Evolutionary conservation across 2,797 vertebrate genomes (phyloP).

Genomic region (Notamacropus eugenii): DNA sequence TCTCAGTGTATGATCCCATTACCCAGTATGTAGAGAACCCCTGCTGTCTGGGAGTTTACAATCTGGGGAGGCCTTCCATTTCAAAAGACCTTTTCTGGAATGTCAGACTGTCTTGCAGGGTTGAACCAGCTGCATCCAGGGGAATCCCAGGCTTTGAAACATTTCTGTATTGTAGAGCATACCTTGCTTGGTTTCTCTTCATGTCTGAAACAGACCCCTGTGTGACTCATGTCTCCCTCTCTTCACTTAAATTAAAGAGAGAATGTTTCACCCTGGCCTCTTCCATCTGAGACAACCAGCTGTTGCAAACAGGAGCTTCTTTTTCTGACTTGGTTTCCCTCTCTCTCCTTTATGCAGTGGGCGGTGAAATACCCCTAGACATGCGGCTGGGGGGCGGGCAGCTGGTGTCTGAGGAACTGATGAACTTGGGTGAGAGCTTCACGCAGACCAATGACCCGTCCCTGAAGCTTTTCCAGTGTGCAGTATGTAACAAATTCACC

Average conservation of each 20-base stretch:
- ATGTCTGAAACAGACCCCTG: background rate
- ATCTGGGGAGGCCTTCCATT: background rate
- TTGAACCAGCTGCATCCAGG: background rate
- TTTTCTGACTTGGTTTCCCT: conserved; percentile 73
- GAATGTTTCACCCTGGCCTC: background rate
- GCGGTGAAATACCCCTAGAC: conserved; percentile 97
- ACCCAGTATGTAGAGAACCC: background rate
- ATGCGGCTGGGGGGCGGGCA: conserved; percentile 95
- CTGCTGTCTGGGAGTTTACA: background rate
- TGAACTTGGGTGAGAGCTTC: conserved; percentile 98
- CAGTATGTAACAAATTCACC: conserved; percentile 99
- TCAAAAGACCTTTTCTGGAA: background rate
- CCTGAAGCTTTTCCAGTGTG: conserved; percentile 99
- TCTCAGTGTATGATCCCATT: background rate
- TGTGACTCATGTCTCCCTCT: background rate
- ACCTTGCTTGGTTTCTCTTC: background rate
- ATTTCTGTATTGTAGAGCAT: background rate
- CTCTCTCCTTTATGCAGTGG: conserved; percentile 86
- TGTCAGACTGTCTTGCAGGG: background rate
- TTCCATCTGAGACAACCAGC: background rate
- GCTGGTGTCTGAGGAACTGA: conserved; percentile 98
- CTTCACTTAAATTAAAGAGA: background rate
- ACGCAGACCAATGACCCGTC: conserved; percentile 97
- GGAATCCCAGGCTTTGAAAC: background rate
- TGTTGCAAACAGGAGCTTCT: background rate